Conservation (phyloP, 2,888 invertebrate genomes). For the Colletes collaris region DNA sequence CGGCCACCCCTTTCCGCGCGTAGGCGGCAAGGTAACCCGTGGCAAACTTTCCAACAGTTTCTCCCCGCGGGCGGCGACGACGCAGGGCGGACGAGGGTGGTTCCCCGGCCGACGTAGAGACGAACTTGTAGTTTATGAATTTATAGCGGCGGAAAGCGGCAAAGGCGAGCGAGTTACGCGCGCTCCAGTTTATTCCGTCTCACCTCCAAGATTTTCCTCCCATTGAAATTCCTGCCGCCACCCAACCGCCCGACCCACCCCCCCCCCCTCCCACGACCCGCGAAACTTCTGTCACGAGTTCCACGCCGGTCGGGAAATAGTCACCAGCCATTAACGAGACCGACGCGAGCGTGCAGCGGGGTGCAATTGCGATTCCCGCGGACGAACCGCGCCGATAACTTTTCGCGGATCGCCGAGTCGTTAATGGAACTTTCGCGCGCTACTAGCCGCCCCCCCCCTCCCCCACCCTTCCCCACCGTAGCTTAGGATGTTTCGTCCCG, state of each 20-base stretch:
- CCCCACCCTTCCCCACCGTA: no score
- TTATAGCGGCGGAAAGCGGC: conserved; percentile 80
- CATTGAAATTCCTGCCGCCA: conserved; percentile 69
- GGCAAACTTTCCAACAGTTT: conserved; percentile 73
- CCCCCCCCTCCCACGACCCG: background rate
- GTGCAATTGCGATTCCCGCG: conserved; percentile 55
- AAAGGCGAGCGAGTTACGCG: conserved; percentile 77
- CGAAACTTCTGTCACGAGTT: conserved; percentile 16
- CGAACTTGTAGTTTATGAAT: conserved; percentile 82
- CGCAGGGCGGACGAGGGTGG: conserved; percentile 19
- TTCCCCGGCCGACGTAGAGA: conserved; percentile 55
- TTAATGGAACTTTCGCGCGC: conserved; percentile 35
- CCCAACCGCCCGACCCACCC: background rate
- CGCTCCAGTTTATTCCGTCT: conserved; percentile 74
- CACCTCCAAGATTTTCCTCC: conserved; percentile 72
- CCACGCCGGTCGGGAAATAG: conserved; percentile 47
- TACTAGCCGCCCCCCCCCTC: no score
- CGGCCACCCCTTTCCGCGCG: conserved; percentile 53
- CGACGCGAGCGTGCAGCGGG: background rate
- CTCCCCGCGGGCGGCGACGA: conserved; percentile 34
- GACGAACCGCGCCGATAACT: conserved; percentile 46
- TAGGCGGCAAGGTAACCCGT: conserved; percentile 69
- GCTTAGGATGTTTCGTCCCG: no score
- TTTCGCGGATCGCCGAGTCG: conserved; percentile 45
- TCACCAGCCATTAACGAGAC: conserved; percentile 66